These are phyloP conservation scores for Pinna nobilis DNA, from an alignment of 1,140 invertebrate species.

Conservation along the genomic window DNA sequence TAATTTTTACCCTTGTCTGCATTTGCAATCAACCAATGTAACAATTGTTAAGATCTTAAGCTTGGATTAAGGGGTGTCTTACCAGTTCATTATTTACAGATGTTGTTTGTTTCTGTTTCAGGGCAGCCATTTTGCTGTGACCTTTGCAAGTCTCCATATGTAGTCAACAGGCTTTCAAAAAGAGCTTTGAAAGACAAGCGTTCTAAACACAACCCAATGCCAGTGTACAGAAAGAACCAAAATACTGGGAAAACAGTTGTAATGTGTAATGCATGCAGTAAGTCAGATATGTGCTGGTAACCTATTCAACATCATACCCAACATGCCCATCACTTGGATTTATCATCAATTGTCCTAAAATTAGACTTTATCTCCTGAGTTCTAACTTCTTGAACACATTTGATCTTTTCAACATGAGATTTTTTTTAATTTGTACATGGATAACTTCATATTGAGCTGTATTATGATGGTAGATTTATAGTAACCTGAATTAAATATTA, in stretches of 20 bases:
- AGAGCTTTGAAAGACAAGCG: conserved; percentile 33
- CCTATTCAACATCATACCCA: no score
- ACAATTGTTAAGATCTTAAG: background rate
- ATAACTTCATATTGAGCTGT: no score
- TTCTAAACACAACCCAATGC: conserved; percentile 52
- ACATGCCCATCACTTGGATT: no score
- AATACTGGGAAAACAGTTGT: conserved; percentile 45
- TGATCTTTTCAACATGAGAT: no score
- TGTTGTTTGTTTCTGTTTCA: conserved; percentile 24
- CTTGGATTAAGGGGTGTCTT: background rate
- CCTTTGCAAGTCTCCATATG: conserved; percentile 52
- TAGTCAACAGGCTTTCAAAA: conserved; percentile 49
- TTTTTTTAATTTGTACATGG: no score
- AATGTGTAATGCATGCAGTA: conserved; percentile 65
- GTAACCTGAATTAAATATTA: no score
- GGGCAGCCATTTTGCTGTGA: conserved; percentile 55
- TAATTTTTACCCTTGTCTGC: background rate
- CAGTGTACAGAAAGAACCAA: conserved; percentile 48
- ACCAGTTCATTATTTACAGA: background rate
- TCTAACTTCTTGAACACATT: no score
- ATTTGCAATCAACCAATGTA: background rate
- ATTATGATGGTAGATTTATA: no score
- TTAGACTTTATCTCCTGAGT: no score
- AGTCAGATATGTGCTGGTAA: conserved; percentile 14
- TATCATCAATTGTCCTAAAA: no score